Evolutionary conservation across 2,113 vertebrate species (phyloP).

Genomic region (Gadus macrocephalus): DNA sequence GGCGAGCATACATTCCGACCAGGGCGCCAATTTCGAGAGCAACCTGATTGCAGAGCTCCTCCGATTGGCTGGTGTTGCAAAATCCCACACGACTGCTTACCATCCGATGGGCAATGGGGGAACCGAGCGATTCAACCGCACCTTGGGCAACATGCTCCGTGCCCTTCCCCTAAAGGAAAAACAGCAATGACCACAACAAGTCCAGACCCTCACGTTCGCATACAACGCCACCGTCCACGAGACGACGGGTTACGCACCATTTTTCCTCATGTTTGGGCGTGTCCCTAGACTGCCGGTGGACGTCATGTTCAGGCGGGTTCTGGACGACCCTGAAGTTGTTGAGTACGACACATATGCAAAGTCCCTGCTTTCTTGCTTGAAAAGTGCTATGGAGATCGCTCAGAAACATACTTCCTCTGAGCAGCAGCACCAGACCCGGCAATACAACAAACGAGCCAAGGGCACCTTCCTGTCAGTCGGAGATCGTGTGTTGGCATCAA

Average conservation of each 20-base stretch:
- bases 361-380: too few relatives aligned
- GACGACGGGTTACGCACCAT: constrained; percentile 23
- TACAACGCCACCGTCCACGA: constrained; percentile 25
- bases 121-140: constrained; percentile 28
- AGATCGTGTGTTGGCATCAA: constrained; percentile 25
- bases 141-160: constrained; percentile 17
- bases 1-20: constrained; percentile 18
- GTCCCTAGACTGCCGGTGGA: constrained; percentile 15
- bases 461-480: constrained; percentile 21
- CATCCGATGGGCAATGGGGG: constrained; percentile 28
- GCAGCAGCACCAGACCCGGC: constrained; percentile 28
- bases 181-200: constrained; percentile 26
- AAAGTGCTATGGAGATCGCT: too few relatives aligned
- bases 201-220: constrained; percentile 22
- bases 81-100: constrained; percentile 27
- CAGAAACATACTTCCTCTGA: neutral
- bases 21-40: constrained; percentile 30
- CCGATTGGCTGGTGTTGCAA: constrained; percentile 9
- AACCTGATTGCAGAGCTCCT: constrained; percentile 5
- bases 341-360: constrained; percentile 1
- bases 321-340: constrained; percentile 4
- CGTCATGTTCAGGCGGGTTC: constrained; percentile 13
- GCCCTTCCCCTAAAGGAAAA: constrained; percentile 19
- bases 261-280: constrained; percentile 22
- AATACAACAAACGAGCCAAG: constrained; percentile 29